A percentile compares a stretch with the other conserved stretches of the same genome.
Conservation (phyloP, 2,888 invertebrate genomes). For the Neocrepidodera transversa region DNA sequence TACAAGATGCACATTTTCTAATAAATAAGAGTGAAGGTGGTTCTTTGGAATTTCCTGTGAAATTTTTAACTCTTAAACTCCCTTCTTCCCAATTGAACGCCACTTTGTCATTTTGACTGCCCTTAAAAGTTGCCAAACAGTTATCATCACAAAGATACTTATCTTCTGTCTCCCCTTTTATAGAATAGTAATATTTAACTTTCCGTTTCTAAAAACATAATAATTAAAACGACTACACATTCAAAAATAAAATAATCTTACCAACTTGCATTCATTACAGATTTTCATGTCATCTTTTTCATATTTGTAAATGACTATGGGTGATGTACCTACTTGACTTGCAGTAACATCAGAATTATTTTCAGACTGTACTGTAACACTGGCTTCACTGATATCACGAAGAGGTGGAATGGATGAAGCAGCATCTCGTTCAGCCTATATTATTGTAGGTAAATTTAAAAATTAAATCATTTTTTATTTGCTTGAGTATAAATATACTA, state of each 20-base stretch:
- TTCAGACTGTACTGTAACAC: conserved; percentile 48
- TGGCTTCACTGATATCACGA: conserved; percentile 53
- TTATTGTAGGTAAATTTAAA: no score
- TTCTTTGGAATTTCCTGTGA: conserved; percentile 37
- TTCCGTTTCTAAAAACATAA: conserved; percentile 54
- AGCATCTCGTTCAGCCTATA: conserved; percentile 68
- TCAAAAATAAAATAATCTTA: conserved; percentile 40
- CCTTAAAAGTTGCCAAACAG: conserved; percentile 64
- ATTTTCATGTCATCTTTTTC: conserved; percentile 52
- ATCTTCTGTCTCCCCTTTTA: conserved; percentile 59
- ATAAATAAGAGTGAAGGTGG: conserved; percentile 45
- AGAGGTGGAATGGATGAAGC: conserved; percentile 57
- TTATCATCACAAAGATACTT: conserved; percentile 65
- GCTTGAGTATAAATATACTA: no score
- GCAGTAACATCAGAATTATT: conserved; percentile 32
- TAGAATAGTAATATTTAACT: conserved; percentile 57
- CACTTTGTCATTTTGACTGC: conserved; percentile 57
- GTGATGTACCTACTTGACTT: conserved; percentile 27
- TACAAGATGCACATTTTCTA: conserved; percentile 63
- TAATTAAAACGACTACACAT: conserved; percentile 15
- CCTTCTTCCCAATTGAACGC: conserved; percentile 54
- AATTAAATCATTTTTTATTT: no score
- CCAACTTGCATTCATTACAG: conserved; percentile 63
- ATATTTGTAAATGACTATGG: conserved; percentile 45
- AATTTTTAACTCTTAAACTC: conserved; percentile 45